A percentile compares a stretch with the other conserved stretches of the same genome.
Evolutionary conservation across 1,140 invertebrate genomes (phyloP).

Genomic region (Babylonia areolata): DNA sequence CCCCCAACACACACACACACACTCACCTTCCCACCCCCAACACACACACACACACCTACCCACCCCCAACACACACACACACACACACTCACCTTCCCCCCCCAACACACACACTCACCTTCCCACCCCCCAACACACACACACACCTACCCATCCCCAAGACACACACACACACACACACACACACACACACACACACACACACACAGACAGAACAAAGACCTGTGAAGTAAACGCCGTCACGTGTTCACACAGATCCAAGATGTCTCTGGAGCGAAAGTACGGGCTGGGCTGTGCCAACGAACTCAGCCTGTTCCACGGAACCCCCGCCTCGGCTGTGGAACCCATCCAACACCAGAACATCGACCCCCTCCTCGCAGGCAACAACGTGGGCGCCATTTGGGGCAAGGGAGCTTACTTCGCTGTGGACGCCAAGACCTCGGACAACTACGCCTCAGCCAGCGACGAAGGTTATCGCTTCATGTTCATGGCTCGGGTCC

Average conservation of each 20-base stretch:
- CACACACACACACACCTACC: too few species aligned
- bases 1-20: too few species aligned
- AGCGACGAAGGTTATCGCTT: conserved; percentile 42
- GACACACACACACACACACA: too few species aligned
- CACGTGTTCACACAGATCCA: conserved; percentile 40
- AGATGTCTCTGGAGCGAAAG: conserved; percentile 41
- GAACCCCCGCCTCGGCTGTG: conserved; percentile 41
- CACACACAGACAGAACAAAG: too few species aligned
- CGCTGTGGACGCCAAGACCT: conserved; percentile 48
- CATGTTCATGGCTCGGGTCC: conserved; percentile 49
- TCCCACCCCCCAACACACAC: too few species aligned
- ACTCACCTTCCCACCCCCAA: too few species aligned
- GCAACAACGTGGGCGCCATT: conserved; percentile 39
- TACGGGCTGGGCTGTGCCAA: conserved; percentile 42
- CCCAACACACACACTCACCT: too few species aligned
- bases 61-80: too few species aligned
- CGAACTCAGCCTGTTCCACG: conserved; percentile 53
- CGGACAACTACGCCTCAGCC: conserved; percentile 47
- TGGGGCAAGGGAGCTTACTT: conserved; percentile 58
- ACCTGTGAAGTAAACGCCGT: too few species aligned
- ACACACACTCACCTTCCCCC: too few species aligned
- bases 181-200: too few species aligned
- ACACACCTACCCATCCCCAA: too few species aligned
- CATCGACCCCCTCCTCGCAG: conserved; percentile 51
- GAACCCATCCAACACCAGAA: conserved; percentile 46